These are phyloP conservation scores for Pocillopora verrucosa DNA, from an alignment of 64 coral and sea anemone species.

Conservation along the genomic window DNA sequence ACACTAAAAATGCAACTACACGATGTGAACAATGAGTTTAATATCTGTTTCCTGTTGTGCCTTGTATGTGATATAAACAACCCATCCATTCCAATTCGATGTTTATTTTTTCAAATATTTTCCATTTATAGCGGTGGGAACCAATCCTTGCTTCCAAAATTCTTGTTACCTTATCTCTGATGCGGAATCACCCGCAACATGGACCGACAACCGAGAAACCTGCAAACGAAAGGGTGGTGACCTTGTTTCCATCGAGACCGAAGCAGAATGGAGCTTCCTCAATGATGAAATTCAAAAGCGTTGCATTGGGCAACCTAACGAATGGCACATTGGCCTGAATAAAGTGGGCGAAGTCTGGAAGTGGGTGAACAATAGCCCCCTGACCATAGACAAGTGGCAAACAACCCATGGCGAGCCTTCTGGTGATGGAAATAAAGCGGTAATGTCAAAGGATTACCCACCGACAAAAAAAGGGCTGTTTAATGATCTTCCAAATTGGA, in stretches of 20 bases:
- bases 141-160: neutral
- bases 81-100: too few relatives aligned
- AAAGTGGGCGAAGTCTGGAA: neutral
- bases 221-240: neutral
- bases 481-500: neutral
- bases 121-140: too few relatives aligned
- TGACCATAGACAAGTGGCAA: constrained; percentile 2
- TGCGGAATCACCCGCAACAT: neutral
- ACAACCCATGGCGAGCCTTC: neutral
- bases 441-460: constrained; percentile 6
- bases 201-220: neutral
- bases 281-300: neutral
- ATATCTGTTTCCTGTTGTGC: too few relatives aligned
- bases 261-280: neutral
- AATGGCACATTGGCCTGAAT: neutral
- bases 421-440: constrained; percentile 3
- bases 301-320: neutral
- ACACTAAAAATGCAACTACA: too few relatives aligned
- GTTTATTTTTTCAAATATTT: too few relatives aligned
- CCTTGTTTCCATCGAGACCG: neutral
- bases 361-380: neutral
- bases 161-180: neutral
- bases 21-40: too few relatives aligned
- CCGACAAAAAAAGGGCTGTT: neutral
- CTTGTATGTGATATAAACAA: too few relatives aligned